Evolutionary conservation across 2,113 vertebrate species (phyloP).

Genomic region (Cacatua alba): DNA sequence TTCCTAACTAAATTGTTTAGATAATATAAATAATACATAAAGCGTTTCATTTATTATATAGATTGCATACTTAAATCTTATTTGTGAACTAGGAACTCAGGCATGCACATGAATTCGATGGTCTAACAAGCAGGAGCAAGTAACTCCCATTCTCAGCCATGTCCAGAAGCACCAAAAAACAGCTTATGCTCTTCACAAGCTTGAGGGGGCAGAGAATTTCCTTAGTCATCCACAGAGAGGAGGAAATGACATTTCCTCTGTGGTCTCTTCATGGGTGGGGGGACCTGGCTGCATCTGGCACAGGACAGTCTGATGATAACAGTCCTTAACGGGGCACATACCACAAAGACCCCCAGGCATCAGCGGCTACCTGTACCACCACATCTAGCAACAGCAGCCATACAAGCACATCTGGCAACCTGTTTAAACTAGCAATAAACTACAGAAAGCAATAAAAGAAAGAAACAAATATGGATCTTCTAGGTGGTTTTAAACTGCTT

Average conservation of each 20-base stretch:
- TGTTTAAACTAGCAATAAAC: background rate
- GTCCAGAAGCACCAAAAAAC: background rate
- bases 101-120: background rate
- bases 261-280: background rate
- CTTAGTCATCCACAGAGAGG: background rate
- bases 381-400: background rate
- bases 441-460: background rate
- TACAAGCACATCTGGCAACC: fast-evolving
- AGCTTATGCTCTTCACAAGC: background rate
- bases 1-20: background rate
- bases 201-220: background rate
- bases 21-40: background rate
- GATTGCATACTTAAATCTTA: background rate
- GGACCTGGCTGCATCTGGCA: background rate
- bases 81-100: background rate
- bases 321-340: background rate
- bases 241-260: background rate
- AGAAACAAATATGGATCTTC: background rate
- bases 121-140: background rate
- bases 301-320: background rate
- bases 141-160: background rate
- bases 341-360: background rate
- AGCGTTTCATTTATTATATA: background rate
- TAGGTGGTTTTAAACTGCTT: background rate
- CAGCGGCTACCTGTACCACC: background rate